A percentile compares a stretch with the other conserved stretches of the same genome.
These are phyloP conservation scores for Eulithis prunata DNA, from an alignment of 2,888 invertebrate species.

Conservation along the genomic window DNA sequence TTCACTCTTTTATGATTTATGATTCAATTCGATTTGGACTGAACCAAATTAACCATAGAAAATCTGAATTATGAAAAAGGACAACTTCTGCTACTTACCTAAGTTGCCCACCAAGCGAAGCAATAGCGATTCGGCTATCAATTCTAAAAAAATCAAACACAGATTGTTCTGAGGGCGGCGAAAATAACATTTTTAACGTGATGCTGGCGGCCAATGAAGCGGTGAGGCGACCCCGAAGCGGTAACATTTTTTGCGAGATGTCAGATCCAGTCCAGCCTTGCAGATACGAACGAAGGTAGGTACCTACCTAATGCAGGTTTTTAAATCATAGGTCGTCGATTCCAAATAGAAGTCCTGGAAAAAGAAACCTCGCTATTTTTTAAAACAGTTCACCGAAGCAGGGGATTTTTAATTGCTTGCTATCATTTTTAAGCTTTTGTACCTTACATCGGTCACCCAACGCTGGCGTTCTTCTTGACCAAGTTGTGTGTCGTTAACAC, in stretches of 20 bases:
- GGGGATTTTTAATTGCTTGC: too few relatives aligned
- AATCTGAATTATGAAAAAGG: neutral
- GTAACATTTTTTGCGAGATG: constrained; percentile 40
- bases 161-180: constrained; percentile 13
- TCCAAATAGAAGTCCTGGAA: too few relatives aligned
- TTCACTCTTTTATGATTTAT: too few relatives aligned
- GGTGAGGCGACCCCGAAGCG: constrained; percentile 22
- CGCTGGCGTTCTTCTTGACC: too few relatives aligned
- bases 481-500: too few relatives aligned
- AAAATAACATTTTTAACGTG: constrained; percentile 29
- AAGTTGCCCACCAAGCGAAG: constrained; percentile 7
- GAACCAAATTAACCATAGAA: neutral
- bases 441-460: too few relatives aligned
- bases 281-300: constrained; percentile 33
- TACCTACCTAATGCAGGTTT: neutral
- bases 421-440: too few relatives aligned
- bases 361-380: too few relatives aligned
- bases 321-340: too few relatives aligned
- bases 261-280: constrained; percentile 40
- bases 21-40: too few relatives aligned
- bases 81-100: neutral
- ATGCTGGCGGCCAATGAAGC: constrained; percentile 24
- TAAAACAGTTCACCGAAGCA: too few relatives aligned
- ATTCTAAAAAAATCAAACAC: constrained; percentile 22
- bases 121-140: constrained; percentile 13